phyloP scores from a whole-genome alignment of 2,888 invertebrate genomes.

The Zootermopsis nevadensis region DNA sequence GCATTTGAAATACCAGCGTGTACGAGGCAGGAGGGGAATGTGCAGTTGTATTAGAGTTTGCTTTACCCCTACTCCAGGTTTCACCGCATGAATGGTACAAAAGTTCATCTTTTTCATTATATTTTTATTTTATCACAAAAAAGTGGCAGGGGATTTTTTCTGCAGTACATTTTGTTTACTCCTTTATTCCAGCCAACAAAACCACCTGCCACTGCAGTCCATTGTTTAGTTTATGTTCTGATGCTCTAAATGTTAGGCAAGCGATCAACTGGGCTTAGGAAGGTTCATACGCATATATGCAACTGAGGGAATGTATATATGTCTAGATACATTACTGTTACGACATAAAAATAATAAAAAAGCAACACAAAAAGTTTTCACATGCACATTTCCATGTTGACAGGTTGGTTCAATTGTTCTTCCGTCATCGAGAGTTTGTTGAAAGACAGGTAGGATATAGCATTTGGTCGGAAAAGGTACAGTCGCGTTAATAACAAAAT shows the following conservation, averaged over 20 bases:
- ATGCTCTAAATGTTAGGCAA: conserved; percentile 6
- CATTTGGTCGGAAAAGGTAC: conserved; percentile 26
- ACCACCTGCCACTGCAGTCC: conserved; percentile 30
- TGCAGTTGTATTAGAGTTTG: background rate
- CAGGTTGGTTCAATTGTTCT: conserved; percentile 41
- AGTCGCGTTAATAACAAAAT: background rate
- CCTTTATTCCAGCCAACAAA: conserved; percentile 23
- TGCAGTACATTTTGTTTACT: conserved; percentile 21
- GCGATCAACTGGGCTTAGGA: conserved; percentile 29
- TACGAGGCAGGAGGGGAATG: background rate
- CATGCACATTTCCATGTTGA: conserved; percentile 39
- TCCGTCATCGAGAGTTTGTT: conserved; percentile 36
- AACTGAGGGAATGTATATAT: background rate
- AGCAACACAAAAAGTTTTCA: conserved; percentile 28
- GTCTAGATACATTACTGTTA: conserved; percentile 2
- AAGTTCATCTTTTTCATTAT: background rate
- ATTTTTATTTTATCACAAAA: background rate
- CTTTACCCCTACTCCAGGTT: background rate
- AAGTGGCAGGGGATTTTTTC: background rate
- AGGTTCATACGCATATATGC: conserved; percentile 19
- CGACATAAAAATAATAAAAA: conserved; percentile 30
- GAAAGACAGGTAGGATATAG: conserved; percentile 39
- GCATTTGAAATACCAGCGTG: background rate
- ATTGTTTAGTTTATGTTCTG: conserved; percentile 27
- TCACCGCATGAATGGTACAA: background rate